phyloP scores from a whole-genome alignment of 2,888 invertebrate genomes.

The Fissipunctia ypsillon region DNA sequence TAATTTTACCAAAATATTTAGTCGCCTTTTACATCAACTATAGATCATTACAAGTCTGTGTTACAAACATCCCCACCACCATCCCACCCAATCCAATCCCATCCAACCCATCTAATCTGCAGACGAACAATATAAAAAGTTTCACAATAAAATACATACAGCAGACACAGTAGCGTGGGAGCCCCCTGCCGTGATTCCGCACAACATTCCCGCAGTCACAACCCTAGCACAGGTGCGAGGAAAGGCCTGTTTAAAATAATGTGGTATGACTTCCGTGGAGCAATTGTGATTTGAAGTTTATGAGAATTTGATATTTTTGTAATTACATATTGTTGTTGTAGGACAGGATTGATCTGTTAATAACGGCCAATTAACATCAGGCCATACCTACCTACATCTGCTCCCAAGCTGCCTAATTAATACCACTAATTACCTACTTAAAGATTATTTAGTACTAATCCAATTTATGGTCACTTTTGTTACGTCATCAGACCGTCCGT shows the following conservation, averaged over 20 bases:
- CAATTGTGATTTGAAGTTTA: slow-evolving; percentile 37
- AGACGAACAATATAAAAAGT: slow-evolving; percentile 27
- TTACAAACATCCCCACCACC: too few relatives aligned
- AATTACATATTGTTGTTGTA: slow-evolving; percentile 20
- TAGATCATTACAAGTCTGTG: neutral
- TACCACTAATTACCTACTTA: neutral
- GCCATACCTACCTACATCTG: neutral
- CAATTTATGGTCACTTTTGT: neutral
- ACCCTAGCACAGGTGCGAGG: slow-evolving; percentile 64
- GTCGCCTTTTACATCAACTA: neutral
- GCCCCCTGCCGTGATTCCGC: slow-evolving; percentile 33
- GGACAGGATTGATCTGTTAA: neutral
- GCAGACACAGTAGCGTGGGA: slow-evolving; percentile 21
- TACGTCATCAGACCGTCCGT: neutral
- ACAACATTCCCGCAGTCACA: slow-evolving; percentile 55
- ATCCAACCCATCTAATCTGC: neutral
- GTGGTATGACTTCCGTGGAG: slow-evolving; percentile 40
- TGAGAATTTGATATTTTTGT: slow-evolving; percentile 28
- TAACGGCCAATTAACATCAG: neutral
- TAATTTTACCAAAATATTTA: neutral
- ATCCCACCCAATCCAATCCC: too few relatives aligned
- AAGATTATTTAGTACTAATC: neutral
- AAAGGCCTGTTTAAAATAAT: slow-evolving; percentile 40
- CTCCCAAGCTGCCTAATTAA: neutral
- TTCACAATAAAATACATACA: slow-evolving; percentile 1